Evolutionary conservation across 2,113 vertebrate genomes (phyloP).

Genomic region (Glaucidium brasilianum): DNA sequence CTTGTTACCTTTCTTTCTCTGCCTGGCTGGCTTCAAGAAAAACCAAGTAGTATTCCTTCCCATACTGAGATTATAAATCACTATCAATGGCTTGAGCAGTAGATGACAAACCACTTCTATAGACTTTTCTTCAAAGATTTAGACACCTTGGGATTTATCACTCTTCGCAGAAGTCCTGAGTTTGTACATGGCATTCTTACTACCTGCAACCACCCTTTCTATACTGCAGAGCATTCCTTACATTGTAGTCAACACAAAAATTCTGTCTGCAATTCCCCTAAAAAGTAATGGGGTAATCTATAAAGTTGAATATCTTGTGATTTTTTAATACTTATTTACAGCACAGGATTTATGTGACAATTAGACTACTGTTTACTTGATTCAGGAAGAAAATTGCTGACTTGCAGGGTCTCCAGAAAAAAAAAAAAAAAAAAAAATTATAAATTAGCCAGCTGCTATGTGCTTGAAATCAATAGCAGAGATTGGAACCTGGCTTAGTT

Average conservation of each 20-base stretch:
- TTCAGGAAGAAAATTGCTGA: not conserved
- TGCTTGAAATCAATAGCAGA: not conserved
- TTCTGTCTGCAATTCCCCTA: not conserved
- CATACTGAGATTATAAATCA: conserved; percentile 50
- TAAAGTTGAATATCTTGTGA: not conserved
- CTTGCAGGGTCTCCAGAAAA: not conserved
- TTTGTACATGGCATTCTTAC: not conserved
- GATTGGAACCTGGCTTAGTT: not conserved
- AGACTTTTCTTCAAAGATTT: conserved; percentile 6
- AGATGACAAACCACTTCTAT: not conserved
- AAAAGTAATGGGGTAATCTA: not conserved
- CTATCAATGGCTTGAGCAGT: not conserved
- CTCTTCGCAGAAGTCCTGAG: not conserved
- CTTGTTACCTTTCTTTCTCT: conserved; percentile 65
- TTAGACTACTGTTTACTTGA: not conserved
- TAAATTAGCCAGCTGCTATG: not conserved
- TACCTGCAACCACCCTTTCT: not conserved
- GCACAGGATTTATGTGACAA: not conserved
- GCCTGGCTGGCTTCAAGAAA: conserved; percentile 20
- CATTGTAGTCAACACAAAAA: not conserved
- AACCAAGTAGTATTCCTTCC: not conserved
- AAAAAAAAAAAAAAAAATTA: not conserved
- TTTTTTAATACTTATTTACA: not conserved
- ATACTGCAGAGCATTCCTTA: not conserved
- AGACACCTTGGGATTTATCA: not conserved